Evolutionary conservation across 2,888 invertebrate species (phyloP), one percentile per base, ranked within the genome.

Genomic region (Dasypogon diadema): DNA sequence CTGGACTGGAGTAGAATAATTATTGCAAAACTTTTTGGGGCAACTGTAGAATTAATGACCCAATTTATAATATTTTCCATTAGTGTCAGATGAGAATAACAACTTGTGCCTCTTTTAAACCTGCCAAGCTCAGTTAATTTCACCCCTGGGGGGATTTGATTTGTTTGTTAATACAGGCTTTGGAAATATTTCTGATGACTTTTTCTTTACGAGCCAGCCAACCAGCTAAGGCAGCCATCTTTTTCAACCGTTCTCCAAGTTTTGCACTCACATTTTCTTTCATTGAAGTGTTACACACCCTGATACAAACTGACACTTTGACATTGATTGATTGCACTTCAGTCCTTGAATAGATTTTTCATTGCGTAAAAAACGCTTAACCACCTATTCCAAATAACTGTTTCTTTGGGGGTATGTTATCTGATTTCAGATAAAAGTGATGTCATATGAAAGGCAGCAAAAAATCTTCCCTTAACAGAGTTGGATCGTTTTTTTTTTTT

Each of bases 311-410:
- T 18, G 51, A 51, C 51, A 51, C 51, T 51, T 51, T 51, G 51
- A 51, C 51, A 51, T 51, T 51, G 51, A 51, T 51, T 51, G 51
- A 51, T 51, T 51, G 51, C 51, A 51, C 51, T 51, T 51, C 51
- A 51, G 6, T n/a, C 16, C 18, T 8, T 51, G 51, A 51, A 51
- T 16, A 18, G 51, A 51, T 51, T 51, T 51, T 51, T 21, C 12
- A 8, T 1, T 30, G n/a, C n/a, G n/a, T 12, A 42, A 12, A 42
- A 51, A 16, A 51, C 51, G 51, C 51, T 51, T 51, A 16, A 51
- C 51, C 51, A 51, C 51, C 51, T 51, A 18, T 51, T 51, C 6
- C 51, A 12, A n/a, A n/a, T n/a, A n/a, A n/a, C n/a, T n/a, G n/a
- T n/a, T n/a, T n/a, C n/a, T n/a, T n/a, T n/a, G n/a, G n/a, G n/a